Evolutionary conservation across 1,140 invertebrate species (phyloP).

Genomic region (Coenobita brevimanus): DNA sequence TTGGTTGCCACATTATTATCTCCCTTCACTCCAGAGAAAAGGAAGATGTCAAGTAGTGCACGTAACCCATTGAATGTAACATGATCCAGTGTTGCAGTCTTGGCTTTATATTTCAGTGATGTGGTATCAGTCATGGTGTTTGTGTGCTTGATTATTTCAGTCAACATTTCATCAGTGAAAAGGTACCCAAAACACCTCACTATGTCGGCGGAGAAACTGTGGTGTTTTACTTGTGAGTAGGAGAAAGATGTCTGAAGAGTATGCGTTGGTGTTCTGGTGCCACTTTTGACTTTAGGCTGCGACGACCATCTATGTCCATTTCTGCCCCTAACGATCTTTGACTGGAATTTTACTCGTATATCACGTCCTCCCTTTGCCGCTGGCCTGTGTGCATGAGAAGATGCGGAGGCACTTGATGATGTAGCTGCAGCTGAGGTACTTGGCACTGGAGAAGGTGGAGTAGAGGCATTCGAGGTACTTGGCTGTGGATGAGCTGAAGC

Average conservation of each 20-base stretch:
- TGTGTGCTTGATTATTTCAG: slow-evolving; percentile 1
- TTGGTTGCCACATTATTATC: slow-evolving; percentile 5
- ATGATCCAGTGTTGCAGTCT: slow-evolving; percentile 5
- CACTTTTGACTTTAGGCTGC: not conserved
- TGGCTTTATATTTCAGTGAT: not conserved
- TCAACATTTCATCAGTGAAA: not conserved
- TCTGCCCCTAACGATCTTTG: slow-evolving; percentile 2
- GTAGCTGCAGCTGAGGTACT: no score
- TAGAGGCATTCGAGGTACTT: no score
- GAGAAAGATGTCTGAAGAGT: no score
- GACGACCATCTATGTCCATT: slow-evolving; percentile 2
- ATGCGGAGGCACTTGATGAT: not conserved
- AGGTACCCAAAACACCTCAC: not conserved
- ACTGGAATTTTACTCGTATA: not conserved
- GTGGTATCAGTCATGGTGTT: not conserved
- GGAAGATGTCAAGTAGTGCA: not conserved
- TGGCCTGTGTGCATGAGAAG: not conserved
- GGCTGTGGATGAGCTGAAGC: no score
- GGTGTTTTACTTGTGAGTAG: not conserved
- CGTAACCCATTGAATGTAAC: not conserved
- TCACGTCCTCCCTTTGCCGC: not conserved
- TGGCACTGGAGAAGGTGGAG: no score
- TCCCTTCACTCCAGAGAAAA: not conserved
- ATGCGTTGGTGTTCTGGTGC: not conserved
- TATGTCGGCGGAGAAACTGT: not conserved